These are phyloP conservation scores for Zaprionus kolodkinae DNA, from an alignment of 1,140 invertebrate genomes.

Conservation along the genomic window DNA sequence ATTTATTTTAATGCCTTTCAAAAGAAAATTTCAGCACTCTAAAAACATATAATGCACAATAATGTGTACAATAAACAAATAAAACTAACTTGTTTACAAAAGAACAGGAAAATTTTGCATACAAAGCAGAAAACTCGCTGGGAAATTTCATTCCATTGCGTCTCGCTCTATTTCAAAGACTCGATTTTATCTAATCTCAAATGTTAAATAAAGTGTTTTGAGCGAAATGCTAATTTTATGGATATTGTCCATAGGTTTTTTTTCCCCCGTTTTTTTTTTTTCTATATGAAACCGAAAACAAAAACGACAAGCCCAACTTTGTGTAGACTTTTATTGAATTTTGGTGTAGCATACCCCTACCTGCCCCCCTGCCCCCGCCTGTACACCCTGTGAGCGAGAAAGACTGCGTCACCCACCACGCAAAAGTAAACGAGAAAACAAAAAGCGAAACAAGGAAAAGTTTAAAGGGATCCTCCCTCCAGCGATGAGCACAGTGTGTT, in stretches of 20 bases:
- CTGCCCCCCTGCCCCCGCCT: background rate
- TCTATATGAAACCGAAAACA: slow-evolving; percentile 39
- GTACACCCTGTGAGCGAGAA: background rate
- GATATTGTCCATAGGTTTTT: slow-evolving; percentile 57
- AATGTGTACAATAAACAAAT: slow-evolving; percentile 45
- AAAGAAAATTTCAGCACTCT: background rate
- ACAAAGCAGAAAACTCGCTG: slow-evolving; percentile 5
- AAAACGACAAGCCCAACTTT: slow-evolving; percentile 55
- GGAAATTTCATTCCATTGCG: background rate
- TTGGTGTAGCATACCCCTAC: slow-evolving; percentile 31
- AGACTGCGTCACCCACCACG: slow-evolving; percentile 25
- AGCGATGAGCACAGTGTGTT: slow-evolving; percentile 32
- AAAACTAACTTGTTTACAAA: slow-evolving; percentile 45
- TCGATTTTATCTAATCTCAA: slow-evolving; percentile 64
- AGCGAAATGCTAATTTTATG: slow-evolving; percentile 67
- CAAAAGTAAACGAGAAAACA: slow-evolving; percentile 46
- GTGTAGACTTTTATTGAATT: slow-evolving; percentile 64
- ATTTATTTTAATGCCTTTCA: background rate
- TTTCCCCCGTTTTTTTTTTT: background rate
- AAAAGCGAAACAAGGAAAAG: slow-evolving; percentile 45
- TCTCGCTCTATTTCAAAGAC: slow-evolving; percentile 7
- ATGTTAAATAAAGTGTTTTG: slow-evolving; percentile 59
- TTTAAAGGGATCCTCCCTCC: slow-evolving; percentile 58
- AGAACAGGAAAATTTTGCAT: slow-evolving; percentile 7
- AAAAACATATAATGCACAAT: slow-evolving; percentile 26